Percentiles rank a stretch among this genome's conserved stretches.
phyloP scores from a whole-genome alignment of 2,113 vertebrate genomes.

The Suricata suricatta region DNA sequence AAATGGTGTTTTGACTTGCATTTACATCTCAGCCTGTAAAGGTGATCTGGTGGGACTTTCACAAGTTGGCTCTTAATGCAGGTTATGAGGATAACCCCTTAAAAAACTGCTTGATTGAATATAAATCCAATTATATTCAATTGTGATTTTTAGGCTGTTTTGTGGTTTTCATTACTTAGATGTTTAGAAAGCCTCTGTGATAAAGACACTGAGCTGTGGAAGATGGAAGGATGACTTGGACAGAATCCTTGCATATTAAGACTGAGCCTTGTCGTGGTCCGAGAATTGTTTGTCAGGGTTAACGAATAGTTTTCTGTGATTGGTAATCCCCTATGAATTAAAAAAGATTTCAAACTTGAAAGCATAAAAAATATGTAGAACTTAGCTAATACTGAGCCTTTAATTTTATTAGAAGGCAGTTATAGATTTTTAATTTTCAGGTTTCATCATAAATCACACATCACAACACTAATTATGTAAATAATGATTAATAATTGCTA shows the following conservation, averaged over 20 bases:
- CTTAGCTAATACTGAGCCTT: neutral
- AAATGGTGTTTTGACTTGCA: neutral
- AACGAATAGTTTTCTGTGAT: neutral
- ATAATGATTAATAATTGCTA: constrained; percentile 40
- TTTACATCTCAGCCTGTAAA: constrained; percentile 16
- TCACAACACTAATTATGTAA: constrained; percentile 24
- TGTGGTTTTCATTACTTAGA: neutral
- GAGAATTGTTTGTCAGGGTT: neutral
- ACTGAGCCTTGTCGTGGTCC: neutral
- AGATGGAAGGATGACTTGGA: neutral
- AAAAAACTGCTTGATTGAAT: constrained; percentile 1
- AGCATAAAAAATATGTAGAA: neutral
- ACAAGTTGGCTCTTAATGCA: neutral
- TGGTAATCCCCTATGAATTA: neutral
- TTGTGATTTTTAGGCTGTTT: neutral
- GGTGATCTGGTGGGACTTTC: neutral
- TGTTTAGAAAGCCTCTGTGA: neutral
- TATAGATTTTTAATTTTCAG: constrained; percentile 44
- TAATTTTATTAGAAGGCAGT: constrained; percentile 43
- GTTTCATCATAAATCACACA: neutral
- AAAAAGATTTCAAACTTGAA: neutral
- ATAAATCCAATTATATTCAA: neutral
- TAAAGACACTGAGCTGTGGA: neutral
- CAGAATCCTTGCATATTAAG: neutral
- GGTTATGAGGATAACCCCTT: neutral